These are phyloP conservation scores for Diorhabda sublineata DNA, from an alignment of 1,140 invertebrate genomes.

Conservation along the genomic window DNA sequence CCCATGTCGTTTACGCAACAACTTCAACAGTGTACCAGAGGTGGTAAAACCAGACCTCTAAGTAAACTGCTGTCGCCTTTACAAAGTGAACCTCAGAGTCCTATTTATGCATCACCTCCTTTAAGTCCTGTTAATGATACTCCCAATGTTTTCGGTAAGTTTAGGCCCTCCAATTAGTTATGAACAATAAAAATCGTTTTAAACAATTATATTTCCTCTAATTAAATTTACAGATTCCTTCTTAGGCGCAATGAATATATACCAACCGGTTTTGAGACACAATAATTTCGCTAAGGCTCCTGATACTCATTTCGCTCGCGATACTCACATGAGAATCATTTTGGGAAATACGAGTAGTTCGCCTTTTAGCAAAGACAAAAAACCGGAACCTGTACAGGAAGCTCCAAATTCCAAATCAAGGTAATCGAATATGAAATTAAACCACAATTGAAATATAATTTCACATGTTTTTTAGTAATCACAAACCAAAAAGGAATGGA, in stretches of 20 bases:
- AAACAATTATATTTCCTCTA: too few relatives aligned
- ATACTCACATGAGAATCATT: conserved; percentile 88
- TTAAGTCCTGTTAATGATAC: conserved; percentile 65
- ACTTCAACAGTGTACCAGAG: conserved; percentile 62
- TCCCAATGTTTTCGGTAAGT: conserved; percentile 41
- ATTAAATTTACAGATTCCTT: not conserved
- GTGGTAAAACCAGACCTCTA: conserved; percentile 55
- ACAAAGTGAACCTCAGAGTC: conserved; percentile 71
- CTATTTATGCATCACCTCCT: conserved; percentile 70
- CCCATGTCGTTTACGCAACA: conserved; percentile 72
- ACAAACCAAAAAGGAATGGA: conserved; percentile 76
- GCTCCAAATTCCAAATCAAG: conserved; percentile 22
- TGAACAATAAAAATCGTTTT: not conserved
- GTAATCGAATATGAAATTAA: not conserved
- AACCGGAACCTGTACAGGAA: conserved; percentile 32
- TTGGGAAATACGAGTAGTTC: conserved; percentile 59
- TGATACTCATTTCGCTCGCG: conserved; percentile 72
- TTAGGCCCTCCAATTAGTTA: not conserved
- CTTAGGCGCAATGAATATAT: conserved; percentile 45
- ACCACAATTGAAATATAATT: too few relatives aligned
- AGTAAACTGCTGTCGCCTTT: conserved; percentile 64
- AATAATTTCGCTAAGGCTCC: conserved; percentile 45
- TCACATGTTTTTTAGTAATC: conserved; percentile 41
- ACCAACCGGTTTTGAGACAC: conserved; percentile 43
- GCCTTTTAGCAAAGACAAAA: conserved; percentile 40